Base-by-base conservation (phyloP, 2,797 vertebrate species). In the Acanthopagrus latus region DNA sequence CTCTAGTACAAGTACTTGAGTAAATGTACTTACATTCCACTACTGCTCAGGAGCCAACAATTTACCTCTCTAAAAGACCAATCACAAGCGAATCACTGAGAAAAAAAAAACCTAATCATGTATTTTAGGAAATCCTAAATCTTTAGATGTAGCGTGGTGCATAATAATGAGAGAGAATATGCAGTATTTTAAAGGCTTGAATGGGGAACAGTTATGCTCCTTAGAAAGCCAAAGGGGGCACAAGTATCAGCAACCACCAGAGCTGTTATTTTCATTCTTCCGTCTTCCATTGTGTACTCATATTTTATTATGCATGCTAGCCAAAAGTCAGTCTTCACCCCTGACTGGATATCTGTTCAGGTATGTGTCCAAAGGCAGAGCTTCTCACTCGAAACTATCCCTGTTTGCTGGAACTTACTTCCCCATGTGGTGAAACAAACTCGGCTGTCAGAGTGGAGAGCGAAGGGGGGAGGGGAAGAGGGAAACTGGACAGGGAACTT, bases 401-500 rank as follows among this genome's bases (percentile, higher is more conserved):
- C 78, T 65, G 56, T 88, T 88, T 86, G 72, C 48, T 75, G 38
- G 44, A 85, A 84, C 76, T 79, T 83, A 92, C 88, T 94, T 93
- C 92, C 93, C 74, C 81, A 71, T 89, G 78, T 85, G 81, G 47
- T 74, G 68, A 87, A 90, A 78, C 48, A 72, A 81, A 65, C 56
- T 86, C 59, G 27, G 86, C 84, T 86, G 70, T 88, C 33, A 82
- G 64, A 72, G 48, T 20, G 0, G 18, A 41, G 7, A 55, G 55
- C 0, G 11, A 29, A 25, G 72, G 70, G 71, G 76, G 86, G 74
- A 5, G 52, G 76, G 33, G 81, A 81, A 75, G 69, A 60, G 73
- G 88, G 86, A 87, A 85, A 91, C 81, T 80, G 69, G 81, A 92
- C 66, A 76, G 80, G 91, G 92, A 94, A 93, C 85, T 89, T 78